Evolutionary conservation across 2,888 invertebrate species (phyloP), one percentile per base, ranked within the genome.

Genomic region (Lasioglossum lativentre): DNA sequence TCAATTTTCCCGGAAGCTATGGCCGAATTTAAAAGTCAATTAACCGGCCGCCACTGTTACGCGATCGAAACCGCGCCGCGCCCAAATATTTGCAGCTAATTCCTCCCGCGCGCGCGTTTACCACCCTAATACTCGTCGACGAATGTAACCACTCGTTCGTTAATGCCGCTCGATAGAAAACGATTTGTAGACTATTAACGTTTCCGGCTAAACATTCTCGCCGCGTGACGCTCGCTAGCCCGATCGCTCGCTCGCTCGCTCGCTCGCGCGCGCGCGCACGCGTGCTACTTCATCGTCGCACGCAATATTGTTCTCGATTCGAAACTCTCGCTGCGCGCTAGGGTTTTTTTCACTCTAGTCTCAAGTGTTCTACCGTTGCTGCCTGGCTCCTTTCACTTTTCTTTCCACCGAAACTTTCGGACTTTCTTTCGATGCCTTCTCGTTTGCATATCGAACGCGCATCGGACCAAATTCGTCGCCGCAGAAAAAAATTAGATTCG

Each of bases 1-100:
- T 75, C 83, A 45, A 84, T 84, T 76, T 77, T 74, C 71, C 66
- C 73, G 56, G 68, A 77, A 81, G 73, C 71, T 59, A 78, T 30
- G 27, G 59, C 59, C 30, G 68, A 78, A 84, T 84, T 74, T 81
- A 82, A 84, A 84, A 84, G 82, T 84, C 84, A 84, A 84, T 84
- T 74, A 77, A 77, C 74, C 76, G 30, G 82, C 72, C 42, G 72
- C 78, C 80, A 59, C 27, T 59, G 59, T 42, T 40, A 45, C 40
- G 73, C 80, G 83, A 73, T 80, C 82, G 66, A 84, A 84, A 66
- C 66, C 34, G 34, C 34, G 66, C 76, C 82, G 77, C 59, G 40
- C 73, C n/a, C 45, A 73, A 83, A 83, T 81, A 81, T 81, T 81
- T 75, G 45, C 38, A 76, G 72, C 76, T 76, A 76, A 52, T 73